Conservation (phyloP, 2,113 vertebrate species). For the Rhadina sibilatrix region DNA sequence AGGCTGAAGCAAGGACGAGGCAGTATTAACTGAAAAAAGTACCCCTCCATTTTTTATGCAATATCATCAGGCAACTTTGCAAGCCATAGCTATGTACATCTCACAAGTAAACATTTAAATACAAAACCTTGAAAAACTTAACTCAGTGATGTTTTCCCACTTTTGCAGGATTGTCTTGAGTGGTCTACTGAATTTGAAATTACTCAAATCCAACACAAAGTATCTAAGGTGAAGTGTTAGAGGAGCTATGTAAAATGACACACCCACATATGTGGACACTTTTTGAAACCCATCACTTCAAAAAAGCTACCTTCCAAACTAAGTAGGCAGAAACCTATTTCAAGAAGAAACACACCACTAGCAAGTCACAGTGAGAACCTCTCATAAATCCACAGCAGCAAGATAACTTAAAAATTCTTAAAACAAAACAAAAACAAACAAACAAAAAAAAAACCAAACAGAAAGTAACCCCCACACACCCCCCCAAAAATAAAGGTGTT, state of each 20-base stretch:
- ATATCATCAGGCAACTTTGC: background rate
- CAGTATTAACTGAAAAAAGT: background rate
- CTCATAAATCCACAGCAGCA: background rate
- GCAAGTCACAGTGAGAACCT: background rate
- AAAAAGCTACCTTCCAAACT: background rate
- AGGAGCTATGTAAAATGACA: background rate
- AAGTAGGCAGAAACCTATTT: background rate
- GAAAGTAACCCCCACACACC: background rate
- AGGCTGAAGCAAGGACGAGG: background rate
- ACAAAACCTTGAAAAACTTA: background rate
- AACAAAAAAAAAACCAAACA: background rate
- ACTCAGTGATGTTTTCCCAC: background rate
- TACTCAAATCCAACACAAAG: background rate
- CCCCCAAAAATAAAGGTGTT: background rate
- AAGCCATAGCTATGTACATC: background rate
- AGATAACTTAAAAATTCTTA: background rate
- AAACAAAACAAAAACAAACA: background rate
- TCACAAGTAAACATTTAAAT: background rate
- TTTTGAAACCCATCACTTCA: background rate
- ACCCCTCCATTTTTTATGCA: background rate
- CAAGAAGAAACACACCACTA: background rate
- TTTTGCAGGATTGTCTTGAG: background rate
- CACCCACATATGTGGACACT: fast-evolving
- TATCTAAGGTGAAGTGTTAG: background rate
- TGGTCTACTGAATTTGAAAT: background rate